phyloP scores from a whole-genome alignment of 2,797 vertebrate genomes.

The Phoxinus dragarum region DNA sequence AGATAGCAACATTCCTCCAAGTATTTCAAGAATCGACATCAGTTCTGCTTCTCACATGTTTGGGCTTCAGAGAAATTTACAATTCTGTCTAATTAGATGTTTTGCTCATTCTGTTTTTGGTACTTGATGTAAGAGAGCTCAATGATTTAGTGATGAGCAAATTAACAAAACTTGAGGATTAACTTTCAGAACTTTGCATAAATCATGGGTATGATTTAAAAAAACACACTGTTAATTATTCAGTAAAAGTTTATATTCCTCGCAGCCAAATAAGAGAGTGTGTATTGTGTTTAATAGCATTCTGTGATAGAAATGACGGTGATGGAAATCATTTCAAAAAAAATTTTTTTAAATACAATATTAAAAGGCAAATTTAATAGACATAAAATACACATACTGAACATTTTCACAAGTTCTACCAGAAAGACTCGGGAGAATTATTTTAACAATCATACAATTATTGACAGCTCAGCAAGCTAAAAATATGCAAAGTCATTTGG shows the following conservation, averaged over 20 bases:
- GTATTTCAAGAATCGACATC: background rate
- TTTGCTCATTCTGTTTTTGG: conserved; percentile 3
- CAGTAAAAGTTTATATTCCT: background rate
- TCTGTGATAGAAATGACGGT: background rate
- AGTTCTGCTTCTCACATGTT: background rate
- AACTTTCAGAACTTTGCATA: background rate
- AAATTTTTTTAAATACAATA: no score
- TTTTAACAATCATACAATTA: no score
- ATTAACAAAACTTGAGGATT: conserved; percentile 4
- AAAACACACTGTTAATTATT: background rate
- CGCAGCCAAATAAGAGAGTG: background rate
- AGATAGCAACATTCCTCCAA: background rate
- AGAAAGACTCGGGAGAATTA: no score
- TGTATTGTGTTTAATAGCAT: background rate
- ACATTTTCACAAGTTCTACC: no score
- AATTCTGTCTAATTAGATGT: conserved; percentile 18
- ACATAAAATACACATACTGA: no score
- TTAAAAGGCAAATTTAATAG: no score
- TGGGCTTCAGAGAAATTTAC: background rate
- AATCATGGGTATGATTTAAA: background rate
- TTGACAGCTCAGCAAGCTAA: no score
- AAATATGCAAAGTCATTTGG: no score
- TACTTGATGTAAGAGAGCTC: background rate
- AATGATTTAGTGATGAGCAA: background rate
- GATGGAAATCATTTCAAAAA: background rate